Base-by-base conservation (phyloP, 2,888 invertebrate genomes). In the Orthosia gracilis region DNA sequence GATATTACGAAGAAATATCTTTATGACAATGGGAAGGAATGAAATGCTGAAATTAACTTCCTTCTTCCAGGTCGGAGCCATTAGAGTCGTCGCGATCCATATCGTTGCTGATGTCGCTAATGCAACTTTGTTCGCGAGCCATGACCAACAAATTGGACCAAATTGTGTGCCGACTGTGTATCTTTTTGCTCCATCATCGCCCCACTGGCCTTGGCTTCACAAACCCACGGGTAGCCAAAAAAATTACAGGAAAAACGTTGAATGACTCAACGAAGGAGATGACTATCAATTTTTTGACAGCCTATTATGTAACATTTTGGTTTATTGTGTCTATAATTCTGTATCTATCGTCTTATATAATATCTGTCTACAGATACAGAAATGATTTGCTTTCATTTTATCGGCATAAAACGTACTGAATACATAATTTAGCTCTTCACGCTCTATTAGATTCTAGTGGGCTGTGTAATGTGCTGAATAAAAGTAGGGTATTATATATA, bases 121-220 rank as follows among this genome's bases (percentile, higher is more conserved):
- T 73, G 69, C 57, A 84, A 57, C 50, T 84, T 76, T 66, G 71
- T 71, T 76, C 72, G 69, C 63, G 62, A 62, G 61, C 47, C 55
- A 71, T 84, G 83, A 73, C 73, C 63, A 72, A 69, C 65, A 74
- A 66, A 78, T 65, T 61, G 49, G 66, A 61, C 45, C 63, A 71
- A 84, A 83, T 78, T 67, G 61, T 72, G 61, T 54, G 45, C 66
- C 55, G 49, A 65, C 59, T 78, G 73, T 82, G 52, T 76, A 13
- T 73, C 61, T 76, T 86, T 88, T 86, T 85, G 87, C 86, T 77
- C 72, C 74, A 85, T 86, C 85, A 88, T 84, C 85, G 82, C 76
- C 84, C 73, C 75, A 76, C 59, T 87, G 89, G 85, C 90, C 89
- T 89, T 89, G 89, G 84, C 78, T 84, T 74, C 69, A 77, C 75